Conservation (phyloP, 1,140 invertebrate species). For the Lepidurus couesii region DNA sequence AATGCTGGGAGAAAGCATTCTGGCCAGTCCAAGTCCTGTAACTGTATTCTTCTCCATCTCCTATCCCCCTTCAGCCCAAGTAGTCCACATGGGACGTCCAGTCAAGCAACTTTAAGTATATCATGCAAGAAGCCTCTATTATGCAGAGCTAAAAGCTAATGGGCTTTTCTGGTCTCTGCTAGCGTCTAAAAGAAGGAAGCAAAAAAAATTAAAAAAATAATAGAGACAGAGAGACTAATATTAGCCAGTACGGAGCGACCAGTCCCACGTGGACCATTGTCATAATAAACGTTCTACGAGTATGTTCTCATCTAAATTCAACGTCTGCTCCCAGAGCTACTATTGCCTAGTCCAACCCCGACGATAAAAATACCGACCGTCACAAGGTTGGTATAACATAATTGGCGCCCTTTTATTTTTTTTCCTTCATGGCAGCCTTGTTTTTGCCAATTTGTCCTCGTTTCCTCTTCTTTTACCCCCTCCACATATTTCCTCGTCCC, state of each 20-base stretch:
- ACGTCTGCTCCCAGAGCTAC: background rate
- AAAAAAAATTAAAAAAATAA: background rate
- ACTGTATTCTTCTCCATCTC: background rate
- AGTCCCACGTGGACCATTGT: constrained; percentile 5
- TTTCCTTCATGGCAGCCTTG: background rate
- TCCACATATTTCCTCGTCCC: background rate
- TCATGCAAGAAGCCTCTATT: constrained; percentile 22
- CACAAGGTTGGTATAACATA: background rate
- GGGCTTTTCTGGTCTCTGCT: background rate
- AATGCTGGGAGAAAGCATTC: background rate
- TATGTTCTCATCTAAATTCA: constrained; percentile 3
- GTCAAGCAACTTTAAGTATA: background rate
- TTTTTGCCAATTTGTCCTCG: constrained; percentile 7
- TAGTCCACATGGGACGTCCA: background rate
- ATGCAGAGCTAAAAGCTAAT: constrained; percentile 3
- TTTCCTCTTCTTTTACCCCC: background rate
- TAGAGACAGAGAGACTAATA: background rate
- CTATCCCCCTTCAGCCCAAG: background rate
- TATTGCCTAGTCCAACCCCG: background rate
- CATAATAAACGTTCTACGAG: constrained; percentile 6
- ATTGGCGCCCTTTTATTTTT: background rate
- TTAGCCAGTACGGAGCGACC: background rate
- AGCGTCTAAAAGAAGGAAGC: background rate
- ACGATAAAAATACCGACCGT: background rate
- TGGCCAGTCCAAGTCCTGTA: background rate